Conservation (phyloP, 2,888 invertebrate genomes). For the Nezara viridula region DNA sequence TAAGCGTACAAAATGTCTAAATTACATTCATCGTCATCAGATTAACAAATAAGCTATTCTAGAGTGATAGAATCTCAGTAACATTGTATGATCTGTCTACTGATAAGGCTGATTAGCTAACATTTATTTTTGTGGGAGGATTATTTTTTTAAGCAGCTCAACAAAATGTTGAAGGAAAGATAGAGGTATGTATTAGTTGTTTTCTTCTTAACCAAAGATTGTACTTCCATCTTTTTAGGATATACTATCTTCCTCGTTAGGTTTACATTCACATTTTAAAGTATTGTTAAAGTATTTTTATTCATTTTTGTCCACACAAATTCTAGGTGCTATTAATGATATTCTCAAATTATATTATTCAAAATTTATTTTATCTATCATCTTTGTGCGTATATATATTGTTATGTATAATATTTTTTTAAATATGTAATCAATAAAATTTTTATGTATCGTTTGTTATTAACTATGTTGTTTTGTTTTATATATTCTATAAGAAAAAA, state of each 20-base stretch:
- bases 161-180: not conserved
- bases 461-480: not conserved
- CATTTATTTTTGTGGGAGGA: conserved; percentile 35
- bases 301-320: not conserved
- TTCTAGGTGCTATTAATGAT: not conserved
- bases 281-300: not conserved
- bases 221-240: not conserved
- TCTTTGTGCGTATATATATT: not conserved
- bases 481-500: not conserved
- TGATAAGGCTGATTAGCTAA: conserved; percentile 50
- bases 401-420: not conserved
- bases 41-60: not conserved
- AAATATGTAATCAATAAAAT: not conserved
- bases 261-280: not conserved
- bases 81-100: not conserved
- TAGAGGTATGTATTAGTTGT: not conserved
- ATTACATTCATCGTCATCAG: not conserved
- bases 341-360: not conserved
- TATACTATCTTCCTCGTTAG: not conserved
- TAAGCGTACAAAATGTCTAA: conserved; percentile 1
- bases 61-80: not conserved
- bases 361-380: not conserved
- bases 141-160: conserved; percentile 19
- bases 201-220: not conserved
- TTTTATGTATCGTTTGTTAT: not conserved